A percentile compares a stretch with the other conserved stretches of the same genome.
These are phyloP conservation scores for Drosophila pseudotalamancana DNA, from an alignment of 2,888 invertebrate species.

Conservation along the genomic window DNA sequence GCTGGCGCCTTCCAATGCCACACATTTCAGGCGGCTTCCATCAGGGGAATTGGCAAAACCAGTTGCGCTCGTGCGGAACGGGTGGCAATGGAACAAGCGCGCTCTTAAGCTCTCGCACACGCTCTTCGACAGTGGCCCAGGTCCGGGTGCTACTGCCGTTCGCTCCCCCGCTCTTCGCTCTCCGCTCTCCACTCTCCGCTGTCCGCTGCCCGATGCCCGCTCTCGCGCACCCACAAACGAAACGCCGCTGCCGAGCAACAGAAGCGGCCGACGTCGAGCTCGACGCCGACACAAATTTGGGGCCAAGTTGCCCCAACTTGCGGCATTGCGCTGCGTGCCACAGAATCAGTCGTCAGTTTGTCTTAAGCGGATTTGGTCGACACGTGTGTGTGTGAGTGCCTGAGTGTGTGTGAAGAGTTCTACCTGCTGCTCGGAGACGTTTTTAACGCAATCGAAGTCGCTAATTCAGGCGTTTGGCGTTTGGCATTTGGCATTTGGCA, in stretches of 20 bases:
- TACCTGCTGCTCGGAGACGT: constrained; percentile 11
- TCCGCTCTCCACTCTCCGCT: too few relatives aligned
- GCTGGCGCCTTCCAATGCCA: constrained; percentile 9
- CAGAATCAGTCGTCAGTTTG: constrained; percentile 81
- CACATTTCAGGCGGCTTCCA: constrained; percentile 47
- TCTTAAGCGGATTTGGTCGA: constrained; percentile 80
- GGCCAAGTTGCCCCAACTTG: constrained; percentile 66
- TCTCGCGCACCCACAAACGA: constrained; percentile 1
- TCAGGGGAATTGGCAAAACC: constrained; percentile 44
- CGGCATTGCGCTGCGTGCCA: constrained; percentile 50
- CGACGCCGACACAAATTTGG: constrained; percentile 44
- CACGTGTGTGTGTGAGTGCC: constrained; percentile 53
- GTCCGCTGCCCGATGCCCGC: too few relatives aligned
- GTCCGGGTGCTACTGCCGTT: constrained; percentile 38
- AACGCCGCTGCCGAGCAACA: constrained; percentile 28
- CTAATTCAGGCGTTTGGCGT: constrained; percentile 13
- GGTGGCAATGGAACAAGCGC: constrained; percentile 52
- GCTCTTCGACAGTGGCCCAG: constrained; percentile 60
- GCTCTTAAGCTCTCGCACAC: constrained; percentile 28
- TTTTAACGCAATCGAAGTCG: constrained; percentile 29
- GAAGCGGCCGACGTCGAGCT: constrained; percentile 8
- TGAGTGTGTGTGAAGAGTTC: constrained; percentile 19
- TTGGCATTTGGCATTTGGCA: constrained; percentile 7
- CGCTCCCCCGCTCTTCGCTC: neutral
- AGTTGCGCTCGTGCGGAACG: constrained; percentile 64